Evolutionary conservation across 2,797 vertebrate species (phyloP).

Genomic region (Channallabes apus): DNA sequence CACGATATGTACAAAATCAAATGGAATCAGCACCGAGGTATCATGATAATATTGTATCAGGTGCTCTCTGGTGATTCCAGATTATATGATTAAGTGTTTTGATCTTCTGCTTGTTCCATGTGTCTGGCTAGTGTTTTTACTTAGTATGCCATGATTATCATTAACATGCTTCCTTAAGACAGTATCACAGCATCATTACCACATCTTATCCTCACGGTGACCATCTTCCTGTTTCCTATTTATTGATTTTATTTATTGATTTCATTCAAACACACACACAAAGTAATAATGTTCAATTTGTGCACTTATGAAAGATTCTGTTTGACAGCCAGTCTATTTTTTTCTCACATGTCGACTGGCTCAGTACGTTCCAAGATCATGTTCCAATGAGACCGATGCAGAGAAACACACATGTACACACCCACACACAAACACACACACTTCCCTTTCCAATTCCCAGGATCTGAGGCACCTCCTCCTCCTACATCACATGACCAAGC

Average conservation of each 20-base stretch:
- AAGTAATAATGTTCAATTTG: neutral
- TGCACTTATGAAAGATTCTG: conserved; percentile 3
- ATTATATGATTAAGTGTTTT: neutral
- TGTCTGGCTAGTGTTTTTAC: neutral
- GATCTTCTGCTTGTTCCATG: neutral
- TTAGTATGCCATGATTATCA: neutral
- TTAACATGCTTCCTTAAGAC: neutral
- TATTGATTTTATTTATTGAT: neutral
- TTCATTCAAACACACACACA: neutral
- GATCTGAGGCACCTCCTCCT: conserved; percentile 47
- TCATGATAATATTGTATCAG: too few relatives aligned
- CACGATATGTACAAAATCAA: too few relatives aligned
- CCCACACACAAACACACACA: conserved; percentile 9
- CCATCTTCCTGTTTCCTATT: neutral
- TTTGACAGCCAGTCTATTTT: neutral
- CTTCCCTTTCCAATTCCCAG: conserved; percentile 30
- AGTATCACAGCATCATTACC: neutral
- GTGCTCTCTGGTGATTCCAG: too few relatives aligned
- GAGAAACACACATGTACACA: neutral
- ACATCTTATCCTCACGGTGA: neutral
- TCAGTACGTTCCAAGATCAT: conserved; percentile 7
- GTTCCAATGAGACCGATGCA: conserved; percentile 10
- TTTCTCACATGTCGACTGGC: neutral
- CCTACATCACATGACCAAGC: conserved; percentile 62
- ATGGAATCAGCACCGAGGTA: too few relatives aligned